These are phyloP conservation scores for Coregonus ussuriensis DNA, from an alignment of 2,797 vertebrate species.

Conservation along the genomic window DNA sequence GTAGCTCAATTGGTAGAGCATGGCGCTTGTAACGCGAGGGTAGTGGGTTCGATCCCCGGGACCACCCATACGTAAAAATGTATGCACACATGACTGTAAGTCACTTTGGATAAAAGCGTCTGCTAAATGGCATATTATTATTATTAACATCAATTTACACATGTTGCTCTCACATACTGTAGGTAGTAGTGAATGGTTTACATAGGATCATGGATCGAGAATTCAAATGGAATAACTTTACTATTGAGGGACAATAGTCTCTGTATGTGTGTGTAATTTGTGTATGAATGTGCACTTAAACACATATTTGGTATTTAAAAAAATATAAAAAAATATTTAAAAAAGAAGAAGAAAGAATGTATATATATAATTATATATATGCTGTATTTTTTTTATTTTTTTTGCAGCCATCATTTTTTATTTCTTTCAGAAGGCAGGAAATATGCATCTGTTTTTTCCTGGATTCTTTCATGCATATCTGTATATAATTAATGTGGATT, in stretches of 20 bases:
- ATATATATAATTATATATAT: not conserved
- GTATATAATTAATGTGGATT: conserved; percentile 83
- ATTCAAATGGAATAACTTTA: not conserved
- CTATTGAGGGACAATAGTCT: not conserved
- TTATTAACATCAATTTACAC: not conserved
- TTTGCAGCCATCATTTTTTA: conserved; percentile 10
- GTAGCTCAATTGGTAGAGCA: too few species aligned
- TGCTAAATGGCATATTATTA: too few species aligned
- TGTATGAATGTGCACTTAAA: not conserved
- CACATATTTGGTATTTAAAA: not conserved
- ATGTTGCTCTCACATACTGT: not conserved
- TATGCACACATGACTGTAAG: too few species aligned
- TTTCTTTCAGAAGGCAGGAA: conserved; percentile 60
- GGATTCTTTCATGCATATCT: conserved; percentile 78
- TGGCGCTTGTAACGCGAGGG: too few species aligned
- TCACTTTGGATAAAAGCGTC: too few species aligned
- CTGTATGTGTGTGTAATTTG: not conserved
- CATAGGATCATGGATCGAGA: not conserved
- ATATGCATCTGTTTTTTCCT: conserved; percentile 79
- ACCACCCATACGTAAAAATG: too few species aligned
- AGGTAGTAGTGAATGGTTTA: not conserved
- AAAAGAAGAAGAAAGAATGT: not conserved
- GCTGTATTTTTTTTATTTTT: not conserved
- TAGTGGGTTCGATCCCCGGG: too few species aligned
- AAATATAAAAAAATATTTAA: not conserved